Percentiles rank a stretch among this genome's conserved stretches.
Evolutionary conservation across 2,888 invertebrate genomes (phyloP).

Genomic region (Hirudinaria manillensis): DNA sequence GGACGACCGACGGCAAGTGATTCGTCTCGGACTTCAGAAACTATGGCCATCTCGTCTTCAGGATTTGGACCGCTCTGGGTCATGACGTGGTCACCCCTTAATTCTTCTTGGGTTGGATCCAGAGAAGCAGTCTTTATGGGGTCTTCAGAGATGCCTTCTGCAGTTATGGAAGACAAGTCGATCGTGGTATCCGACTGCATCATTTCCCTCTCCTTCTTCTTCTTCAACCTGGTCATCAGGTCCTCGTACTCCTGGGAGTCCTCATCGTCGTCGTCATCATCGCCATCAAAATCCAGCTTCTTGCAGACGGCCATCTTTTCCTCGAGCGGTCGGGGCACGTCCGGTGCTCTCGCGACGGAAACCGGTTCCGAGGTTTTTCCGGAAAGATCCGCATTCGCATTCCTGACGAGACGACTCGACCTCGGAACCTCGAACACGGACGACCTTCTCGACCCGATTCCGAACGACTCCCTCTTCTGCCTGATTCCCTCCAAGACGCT

Average conservation of each 20-base stretch:
- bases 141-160: neutral
- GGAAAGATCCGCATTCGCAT: neutral
- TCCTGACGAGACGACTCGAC: no score
- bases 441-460: neutral
- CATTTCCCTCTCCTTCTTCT: neutral
- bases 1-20: no score
- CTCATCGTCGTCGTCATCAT: neutral
- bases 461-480: slow-evolving; percentile 41
- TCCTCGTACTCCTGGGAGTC: neutral
- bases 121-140: neutral
- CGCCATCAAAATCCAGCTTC: neutral
- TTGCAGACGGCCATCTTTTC: neutral
- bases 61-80: neutral
- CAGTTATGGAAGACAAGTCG: neutral
- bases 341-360: neutral
- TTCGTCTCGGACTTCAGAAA: no score
- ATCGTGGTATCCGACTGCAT: neutral
- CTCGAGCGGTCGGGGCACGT: neutral
- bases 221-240: slow-evolving; percentile 15
- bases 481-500: slow-evolving; percentile 63
- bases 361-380: neutral
- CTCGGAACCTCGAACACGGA: neutral
- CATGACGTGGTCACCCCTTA: no score
- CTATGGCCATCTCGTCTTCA: neutral
- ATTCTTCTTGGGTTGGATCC: no score